These are phyloP conservation scores for Phymorhynchus buccinoides DNA, from an alignment of 1,140 invertebrate species.

Conservation along the genomic window DNA sequence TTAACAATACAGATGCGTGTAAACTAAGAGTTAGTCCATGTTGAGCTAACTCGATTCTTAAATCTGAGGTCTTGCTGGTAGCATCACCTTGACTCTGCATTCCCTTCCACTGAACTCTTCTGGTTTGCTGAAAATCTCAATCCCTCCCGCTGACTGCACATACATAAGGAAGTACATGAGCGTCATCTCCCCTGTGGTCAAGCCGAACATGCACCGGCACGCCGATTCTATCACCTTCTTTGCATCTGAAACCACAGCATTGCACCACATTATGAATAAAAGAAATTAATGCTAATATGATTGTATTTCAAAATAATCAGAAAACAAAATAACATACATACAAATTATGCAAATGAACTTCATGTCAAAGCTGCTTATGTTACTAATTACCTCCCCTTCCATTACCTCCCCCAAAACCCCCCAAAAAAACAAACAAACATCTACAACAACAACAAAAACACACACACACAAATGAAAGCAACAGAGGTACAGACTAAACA, in stretches of 20 bases:
- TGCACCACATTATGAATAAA: neutral
- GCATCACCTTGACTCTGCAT: conserved; percentile 67
- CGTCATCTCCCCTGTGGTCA: conserved; percentile 65
- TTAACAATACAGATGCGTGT: no score
- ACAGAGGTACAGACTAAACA: no score
- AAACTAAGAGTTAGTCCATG: no score
- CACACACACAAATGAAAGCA: no score
- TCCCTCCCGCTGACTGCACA: conserved; percentile 66
- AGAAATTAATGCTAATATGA: conserved; percentile 1
- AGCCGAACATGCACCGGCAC: conserved; percentile 64
- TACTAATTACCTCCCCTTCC: no score
- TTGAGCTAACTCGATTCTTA: no score
- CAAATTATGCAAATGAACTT: conserved; percentile 4
- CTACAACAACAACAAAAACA: no score
- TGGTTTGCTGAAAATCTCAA: conserved; percentile 61
- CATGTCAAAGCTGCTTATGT: no score
- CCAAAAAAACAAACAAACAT: no score
- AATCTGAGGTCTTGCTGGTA: no score
- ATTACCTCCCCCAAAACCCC: no score
- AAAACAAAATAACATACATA: conserved; percentile 37
- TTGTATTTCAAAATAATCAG: no score
- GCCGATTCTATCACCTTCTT: conserved; percentile 59
- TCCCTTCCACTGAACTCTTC: conserved; percentile 68
- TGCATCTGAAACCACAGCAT: conserved; percentile 50
- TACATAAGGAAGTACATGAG: conserved; percentile 72